Percentiles rank a stretch among this genome's conserved stretches.
These are phyloP conservation scores for Apodemia arnacis DNA, from an alignment of 2,888 invertebrate genomes.

Conservation along the genomic window DNA sequence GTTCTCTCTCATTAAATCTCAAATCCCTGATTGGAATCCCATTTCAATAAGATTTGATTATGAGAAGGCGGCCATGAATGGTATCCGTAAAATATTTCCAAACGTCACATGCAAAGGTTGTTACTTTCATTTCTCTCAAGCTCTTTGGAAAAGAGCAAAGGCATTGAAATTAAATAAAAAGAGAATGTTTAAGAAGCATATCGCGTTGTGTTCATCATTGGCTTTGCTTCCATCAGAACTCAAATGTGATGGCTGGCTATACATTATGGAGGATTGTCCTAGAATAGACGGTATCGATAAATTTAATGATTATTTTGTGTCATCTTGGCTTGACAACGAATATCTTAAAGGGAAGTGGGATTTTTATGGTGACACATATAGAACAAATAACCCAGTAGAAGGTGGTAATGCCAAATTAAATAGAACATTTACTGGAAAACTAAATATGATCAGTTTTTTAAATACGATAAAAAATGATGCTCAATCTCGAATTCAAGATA, in stretches of 20 bases:
- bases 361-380: slow-evolving; percentile 36
- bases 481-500: too few species aligned
- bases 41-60: slow-evolving; percentile 27
- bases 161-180: slow-evolving; percentile 48
- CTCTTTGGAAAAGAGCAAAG: slow-evolving; percentile 50
- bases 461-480: slow-evolving; percentile 54
- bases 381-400: slow-evolving; percentile 56
- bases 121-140: slow-evolving; percentile 48
- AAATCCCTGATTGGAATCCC: too few species aligned
- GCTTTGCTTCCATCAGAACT: slow-evolving; percentile 29
- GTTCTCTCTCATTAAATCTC: slow-evolving; percentile 18
- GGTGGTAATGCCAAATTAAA: slow-evolving; percentile 50
- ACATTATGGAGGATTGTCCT: neutral
- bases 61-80: slow-evolving; percentile 56
- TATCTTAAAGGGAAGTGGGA: slow-evolving; percentile 43
- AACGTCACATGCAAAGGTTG: slow-evolving; percentile 46
- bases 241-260: neutral
- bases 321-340: slow-evolving; percentile 33
- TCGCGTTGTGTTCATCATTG: too few species aligned
- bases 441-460: slow-evolving; percentile 50
- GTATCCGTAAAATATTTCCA: slow-evolving; percentile 44
- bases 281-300: slow-evolving; percentile 28
- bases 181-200: slow-evolving; percentile 29
- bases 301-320: slow-evolving; percentile 47
- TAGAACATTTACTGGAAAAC: slow-evolving; percentile 51